These are phyloP conservation scores for Porites lobata DNA, from an alignment of 92 coral and sea anemone species.

Conservation along the genomic window DNA sequence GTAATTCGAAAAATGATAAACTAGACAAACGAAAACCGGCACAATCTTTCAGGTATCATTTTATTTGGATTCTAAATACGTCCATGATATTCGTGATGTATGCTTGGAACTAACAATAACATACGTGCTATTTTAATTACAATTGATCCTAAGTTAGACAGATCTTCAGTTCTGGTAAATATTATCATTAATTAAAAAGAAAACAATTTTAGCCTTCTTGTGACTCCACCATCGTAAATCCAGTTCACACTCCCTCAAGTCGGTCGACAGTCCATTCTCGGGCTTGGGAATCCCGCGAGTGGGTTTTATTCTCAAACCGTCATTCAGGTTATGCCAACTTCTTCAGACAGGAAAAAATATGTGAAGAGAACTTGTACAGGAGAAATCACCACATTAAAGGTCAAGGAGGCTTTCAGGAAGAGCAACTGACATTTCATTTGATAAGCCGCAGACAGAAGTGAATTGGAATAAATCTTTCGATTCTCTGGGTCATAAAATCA, in stretches of 20 bases:
- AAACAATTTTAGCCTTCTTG: background rate
- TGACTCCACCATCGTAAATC: background rate
- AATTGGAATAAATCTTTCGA: too few relatives aligned
- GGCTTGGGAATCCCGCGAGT: constrained; percentile 3
- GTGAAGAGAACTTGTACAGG: background rate
- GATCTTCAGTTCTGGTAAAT: background rate
- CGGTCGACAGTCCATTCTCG: constrained; percentile 25
- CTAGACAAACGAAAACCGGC: too few relatives aligned
- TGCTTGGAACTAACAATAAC: too few relatives aligned
- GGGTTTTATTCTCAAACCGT: constrained; percentile 36
- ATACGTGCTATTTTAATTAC: too few relatives aligned
- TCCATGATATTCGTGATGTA: too few relatives aligned
- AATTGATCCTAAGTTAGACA: too few relatives aligned
- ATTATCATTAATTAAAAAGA: background rate
- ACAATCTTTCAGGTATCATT: too few relatives aligned
- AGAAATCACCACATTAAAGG: background rate
- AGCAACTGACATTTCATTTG: too few relatives aligned
- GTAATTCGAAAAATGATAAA: too few relatives aligned
- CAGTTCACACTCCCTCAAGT: background rate
- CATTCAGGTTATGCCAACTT: constrained; percentile 15
- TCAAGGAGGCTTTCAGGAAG: background rate
- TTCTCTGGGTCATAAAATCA: too few relatives aligned
- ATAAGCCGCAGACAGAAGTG: too few relatives aligned
- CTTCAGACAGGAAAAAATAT: background rate
- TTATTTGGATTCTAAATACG: too few relatives aligned